A percentile compares a stretch with the other conserved stretches of the same genome.
Evolutionary conservation across 2,797 vertebrate species (phyloP).

Genomic region (Myotis findleyi): DNA sequence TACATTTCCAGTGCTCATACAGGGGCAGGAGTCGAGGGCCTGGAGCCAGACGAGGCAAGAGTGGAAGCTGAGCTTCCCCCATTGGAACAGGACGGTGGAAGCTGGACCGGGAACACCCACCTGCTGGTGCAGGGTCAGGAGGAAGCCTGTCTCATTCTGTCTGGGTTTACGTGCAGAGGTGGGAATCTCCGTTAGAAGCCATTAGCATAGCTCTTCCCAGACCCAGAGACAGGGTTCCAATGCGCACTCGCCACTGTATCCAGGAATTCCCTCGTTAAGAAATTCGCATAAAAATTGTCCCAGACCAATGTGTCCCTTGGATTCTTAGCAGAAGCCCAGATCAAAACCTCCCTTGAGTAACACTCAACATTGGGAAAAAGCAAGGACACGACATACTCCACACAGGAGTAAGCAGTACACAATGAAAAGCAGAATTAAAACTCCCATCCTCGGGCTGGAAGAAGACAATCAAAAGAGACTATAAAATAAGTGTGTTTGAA

Average conservation of each 20-base stretch:
- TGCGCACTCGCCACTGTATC: not conserved
- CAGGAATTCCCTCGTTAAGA: not conserved
- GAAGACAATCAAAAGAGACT: not conserved
- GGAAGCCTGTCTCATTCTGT: not conserved
- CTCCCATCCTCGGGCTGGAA: not conserved
- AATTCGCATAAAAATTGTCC: not conserved
- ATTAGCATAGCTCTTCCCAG: not conserved
- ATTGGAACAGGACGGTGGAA: not conserved
- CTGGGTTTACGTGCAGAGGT: not conserved
- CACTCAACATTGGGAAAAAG: not conserved
- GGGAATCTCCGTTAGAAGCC: not conserved
- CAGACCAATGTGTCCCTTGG: not conserved
- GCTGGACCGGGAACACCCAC: not conserved
- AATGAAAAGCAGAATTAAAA: not conserved
- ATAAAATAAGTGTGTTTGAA: not conserved
- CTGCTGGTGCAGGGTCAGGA: not conserved
- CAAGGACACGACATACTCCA: not conserved
- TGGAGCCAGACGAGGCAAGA: not conserved
- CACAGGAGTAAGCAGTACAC: not conserved
- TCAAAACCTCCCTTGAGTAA: not conserved
- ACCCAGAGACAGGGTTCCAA: not conserved
- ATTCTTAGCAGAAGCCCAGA: not conserved
- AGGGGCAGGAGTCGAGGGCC: not conserved
- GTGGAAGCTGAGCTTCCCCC: not conserved
- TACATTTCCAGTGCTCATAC: not conserved